Conservation (phyloP, 2,888 invertebrate species). For the Protophormia terraenovae region DNA sequence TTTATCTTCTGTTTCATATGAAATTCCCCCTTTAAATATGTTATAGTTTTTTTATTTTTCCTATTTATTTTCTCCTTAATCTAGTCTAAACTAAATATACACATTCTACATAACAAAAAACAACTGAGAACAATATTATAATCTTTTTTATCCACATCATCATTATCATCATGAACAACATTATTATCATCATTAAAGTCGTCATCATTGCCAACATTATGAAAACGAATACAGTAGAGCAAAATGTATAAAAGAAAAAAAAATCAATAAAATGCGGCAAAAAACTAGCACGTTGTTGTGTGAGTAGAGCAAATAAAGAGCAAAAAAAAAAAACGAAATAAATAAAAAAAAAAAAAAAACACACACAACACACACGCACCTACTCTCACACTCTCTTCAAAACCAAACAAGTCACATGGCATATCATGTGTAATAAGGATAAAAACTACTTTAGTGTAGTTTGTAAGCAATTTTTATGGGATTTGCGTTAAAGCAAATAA, state of each 20-base stretch:
- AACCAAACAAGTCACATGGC: slow-evolving; percentile 52
- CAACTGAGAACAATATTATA: slow-evolving; percentile 32
- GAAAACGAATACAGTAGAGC: slow-evolving; percentile 25
- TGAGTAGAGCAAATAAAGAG: slow-evolving; percentile 27
- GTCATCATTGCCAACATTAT: slow-evolving; percentile 34
- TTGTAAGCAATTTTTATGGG: slow-evolving; percentile 25
- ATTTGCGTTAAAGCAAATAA: slow-evolving; percentile 34
- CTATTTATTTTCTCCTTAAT: slow-evolving; percentile 23
- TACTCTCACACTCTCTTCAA: background rate
- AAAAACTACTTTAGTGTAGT: slow-evolving; percentile 46
- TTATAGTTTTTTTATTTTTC: background rate
- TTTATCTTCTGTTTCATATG: background rate
- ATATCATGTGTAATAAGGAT: slow-evolving; percentile 42
- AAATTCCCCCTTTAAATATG: background rate
- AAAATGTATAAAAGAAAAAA: slow-evolving; percentile 27
- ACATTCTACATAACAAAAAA: background rate
- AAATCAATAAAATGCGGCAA: slow-evolving; percentile 66
- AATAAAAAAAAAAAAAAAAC: background rate
- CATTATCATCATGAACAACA: background rate
- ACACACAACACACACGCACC: background rate
- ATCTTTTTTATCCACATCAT: background rate
- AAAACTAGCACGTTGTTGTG: slow-evolving; percentile 48
- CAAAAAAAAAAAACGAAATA: slow-evolving; percentile 1
- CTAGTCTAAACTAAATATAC: background rate
- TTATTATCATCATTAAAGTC: slow-evolving; percentile 20